A percentile compares a stretch with the other conserved stretches of the same genome.
Evolutionary conservation across 2,888 invertebrate genomes (phyloP).

Genomic region (Slavum lentiscoides): DNA sequence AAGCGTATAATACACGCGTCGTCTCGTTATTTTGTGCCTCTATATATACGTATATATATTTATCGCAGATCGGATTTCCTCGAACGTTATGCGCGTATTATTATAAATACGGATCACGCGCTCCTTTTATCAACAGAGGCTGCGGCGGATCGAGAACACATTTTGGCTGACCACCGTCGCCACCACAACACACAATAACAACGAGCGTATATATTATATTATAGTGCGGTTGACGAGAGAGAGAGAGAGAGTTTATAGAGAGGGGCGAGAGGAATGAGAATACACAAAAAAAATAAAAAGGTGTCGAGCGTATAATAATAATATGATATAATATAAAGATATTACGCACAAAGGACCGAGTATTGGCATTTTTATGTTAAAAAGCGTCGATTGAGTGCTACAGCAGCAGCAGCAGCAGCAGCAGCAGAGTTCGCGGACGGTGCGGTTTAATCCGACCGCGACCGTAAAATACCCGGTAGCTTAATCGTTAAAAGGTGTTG

Average conservation of each 20-base stretch:
- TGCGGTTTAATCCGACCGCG: slow-evolving; percentile 28
- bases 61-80: too few species aligned
- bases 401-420: too few species aligned
- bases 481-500: slow-evolving; percentile 54
- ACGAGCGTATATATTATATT: not conserved
- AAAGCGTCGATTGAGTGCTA: slow-evolving; percentile 4
- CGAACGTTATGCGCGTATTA: too few species aligned
- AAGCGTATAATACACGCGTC: too few species aligned
- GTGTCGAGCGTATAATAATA: slow-evolving; percentile 10
- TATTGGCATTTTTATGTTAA: slow-evolving; percentile 37
- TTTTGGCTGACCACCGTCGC: slow-evolving; percentile 46
- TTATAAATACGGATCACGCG: too few species aligned
- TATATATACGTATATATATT: too few species aligned
- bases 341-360: not conserved
- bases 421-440: not conserved
- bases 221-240: not conserved
- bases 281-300: not conserved
- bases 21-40: too few species aligned
- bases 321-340: not conserved
- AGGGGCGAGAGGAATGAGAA: not conserved
- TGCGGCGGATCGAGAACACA: slow-evolving; percentile 4
- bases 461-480: slow-evolving; percentile 49
- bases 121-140: too few species aligned
- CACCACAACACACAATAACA: slow-evolving; percentile 11
- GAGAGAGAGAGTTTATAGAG: not conserved